phyloP scores from a whole-genome alignment of 2,113 vertebrate genomes.

The Pipra filicauda region DNA sequence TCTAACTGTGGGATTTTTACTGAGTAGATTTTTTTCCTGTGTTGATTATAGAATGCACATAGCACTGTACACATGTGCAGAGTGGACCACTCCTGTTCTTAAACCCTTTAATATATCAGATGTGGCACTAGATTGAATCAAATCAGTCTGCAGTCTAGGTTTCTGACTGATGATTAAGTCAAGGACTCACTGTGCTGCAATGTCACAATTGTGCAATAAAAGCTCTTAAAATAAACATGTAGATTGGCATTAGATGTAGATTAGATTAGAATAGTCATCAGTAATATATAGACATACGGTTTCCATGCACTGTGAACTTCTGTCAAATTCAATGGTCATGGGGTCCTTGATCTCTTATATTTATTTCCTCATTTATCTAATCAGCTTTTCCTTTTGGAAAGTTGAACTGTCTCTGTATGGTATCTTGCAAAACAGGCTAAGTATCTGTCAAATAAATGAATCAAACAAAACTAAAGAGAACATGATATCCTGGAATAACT shows the following conservation, averaged over 20 bases:
- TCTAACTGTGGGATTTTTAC: background rate
- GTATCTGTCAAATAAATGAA: background rate
- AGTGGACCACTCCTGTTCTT: background rate
- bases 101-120: background rate
- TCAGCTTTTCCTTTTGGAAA: conserved; percentile 8
- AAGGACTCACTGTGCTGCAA: background rate
- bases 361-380: conserved; percentile 9
- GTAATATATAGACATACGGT: background rate
- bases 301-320: background rate
- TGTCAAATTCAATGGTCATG: background rate
- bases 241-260: background rate
- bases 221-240: background rate
- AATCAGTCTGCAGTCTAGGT: background rate
- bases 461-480: conserved; percentile 6
- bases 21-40: background rate
- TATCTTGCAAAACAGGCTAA: background rate
- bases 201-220: background rate
- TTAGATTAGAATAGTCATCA: background rate
- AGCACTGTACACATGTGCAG: background rate
- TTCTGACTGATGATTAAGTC: background rate
- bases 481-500: background rate
- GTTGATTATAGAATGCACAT: background rate
- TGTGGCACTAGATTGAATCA: background rate
- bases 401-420: background rate
- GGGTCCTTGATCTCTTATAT: background rate